These are phyloP conservation scores for Myotis vivesi DNA, from an alignment of 2,797 vertebrate genomes.

Conservation along the genomic window DNA sequence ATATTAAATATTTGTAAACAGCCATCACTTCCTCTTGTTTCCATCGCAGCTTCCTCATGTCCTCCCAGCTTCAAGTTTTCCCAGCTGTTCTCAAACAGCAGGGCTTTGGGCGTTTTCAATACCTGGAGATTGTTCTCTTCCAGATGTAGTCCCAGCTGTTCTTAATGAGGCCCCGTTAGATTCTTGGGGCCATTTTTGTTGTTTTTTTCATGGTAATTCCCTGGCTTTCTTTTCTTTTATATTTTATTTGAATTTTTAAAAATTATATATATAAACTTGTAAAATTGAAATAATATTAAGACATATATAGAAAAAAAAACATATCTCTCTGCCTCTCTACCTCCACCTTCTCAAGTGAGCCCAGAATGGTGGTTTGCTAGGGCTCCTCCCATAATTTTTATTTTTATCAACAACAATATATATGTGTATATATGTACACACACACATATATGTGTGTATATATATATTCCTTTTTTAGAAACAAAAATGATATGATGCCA, in stretches of 20 bases:
- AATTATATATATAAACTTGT: not conserved
- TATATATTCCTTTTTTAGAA: not conserved
- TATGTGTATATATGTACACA: too few species aligned
- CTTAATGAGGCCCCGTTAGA: not conserved
- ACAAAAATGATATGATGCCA: not conserved
- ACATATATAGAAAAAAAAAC: not conserved
- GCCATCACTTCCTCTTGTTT: not conserved
- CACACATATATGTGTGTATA: not conserved
- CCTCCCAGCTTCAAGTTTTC: not conserved
- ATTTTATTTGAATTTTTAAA: not conserved
- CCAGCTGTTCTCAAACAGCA: not conserved
- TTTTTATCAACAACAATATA: not conserved
- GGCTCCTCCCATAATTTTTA: not conserved
- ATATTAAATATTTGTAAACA: not conserved
- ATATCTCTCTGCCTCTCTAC: not conserved
- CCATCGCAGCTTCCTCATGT: not conserved
- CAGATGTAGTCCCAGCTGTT: not conserved
- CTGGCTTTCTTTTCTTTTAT: not conserved
- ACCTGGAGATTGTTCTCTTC: not conserved
- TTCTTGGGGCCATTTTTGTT: not conserved
- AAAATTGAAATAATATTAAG: not conserved
- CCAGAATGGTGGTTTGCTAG: not conserved
- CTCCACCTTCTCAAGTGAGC: not conserved
- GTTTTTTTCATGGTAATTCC: not conserved
- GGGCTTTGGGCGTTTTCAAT: not conserved